Evolutionary conservation across 2,113 vertebrate genomes (phyloP).

Genomic region (Symphodus melops): DNA sequence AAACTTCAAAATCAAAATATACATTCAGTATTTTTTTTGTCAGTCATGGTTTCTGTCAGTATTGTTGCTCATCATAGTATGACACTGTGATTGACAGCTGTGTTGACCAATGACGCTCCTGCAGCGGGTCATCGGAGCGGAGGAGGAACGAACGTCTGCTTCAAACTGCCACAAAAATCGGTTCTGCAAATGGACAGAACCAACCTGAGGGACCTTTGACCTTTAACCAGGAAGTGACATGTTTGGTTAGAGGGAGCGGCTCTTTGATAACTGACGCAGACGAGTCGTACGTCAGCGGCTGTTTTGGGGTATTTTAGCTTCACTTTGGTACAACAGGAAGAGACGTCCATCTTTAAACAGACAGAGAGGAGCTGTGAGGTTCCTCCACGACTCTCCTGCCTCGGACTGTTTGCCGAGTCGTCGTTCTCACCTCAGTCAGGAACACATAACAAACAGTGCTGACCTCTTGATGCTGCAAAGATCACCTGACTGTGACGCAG

Average conservation of each 20-base stretch:
- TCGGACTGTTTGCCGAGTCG: too few relatives aligned
- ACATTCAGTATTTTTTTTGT: too few relatives aligned
- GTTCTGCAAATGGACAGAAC: too few relatives aligned
- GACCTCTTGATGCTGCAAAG: constrained; percentile 55
- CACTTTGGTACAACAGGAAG: neutral
- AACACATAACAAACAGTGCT: constrained; percentile 55
- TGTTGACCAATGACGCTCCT: neutral
- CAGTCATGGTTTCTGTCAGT: too few relatives aligned
- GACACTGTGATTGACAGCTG: neutral
- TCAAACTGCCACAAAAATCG: neutral
- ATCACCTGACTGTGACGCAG: constrained; percentile 36
- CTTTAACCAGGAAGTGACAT: neutral
- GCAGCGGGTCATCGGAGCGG: neutral
- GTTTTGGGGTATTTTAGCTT: neutral
- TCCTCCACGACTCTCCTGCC: too few relatives aligned
- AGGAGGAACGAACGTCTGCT: neutral
- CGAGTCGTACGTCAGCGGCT: neutral
- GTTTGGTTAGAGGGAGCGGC: neutral
- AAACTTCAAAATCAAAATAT: too few relatives aligned
- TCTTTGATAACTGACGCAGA: too few relatives aligned
- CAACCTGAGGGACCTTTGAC: too few relatives aligned
- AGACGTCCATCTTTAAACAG: too few relatives aligned
- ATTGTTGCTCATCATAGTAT: too few relatives aligned
- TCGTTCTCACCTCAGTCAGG: constrained; percentile 7
- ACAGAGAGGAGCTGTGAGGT: too few relatives aligned